Evolutionary conservation across 30 jellyfish, hydroid and myxozoan species (phyloP).

Genomic region (Mastigias papua): DNA sequence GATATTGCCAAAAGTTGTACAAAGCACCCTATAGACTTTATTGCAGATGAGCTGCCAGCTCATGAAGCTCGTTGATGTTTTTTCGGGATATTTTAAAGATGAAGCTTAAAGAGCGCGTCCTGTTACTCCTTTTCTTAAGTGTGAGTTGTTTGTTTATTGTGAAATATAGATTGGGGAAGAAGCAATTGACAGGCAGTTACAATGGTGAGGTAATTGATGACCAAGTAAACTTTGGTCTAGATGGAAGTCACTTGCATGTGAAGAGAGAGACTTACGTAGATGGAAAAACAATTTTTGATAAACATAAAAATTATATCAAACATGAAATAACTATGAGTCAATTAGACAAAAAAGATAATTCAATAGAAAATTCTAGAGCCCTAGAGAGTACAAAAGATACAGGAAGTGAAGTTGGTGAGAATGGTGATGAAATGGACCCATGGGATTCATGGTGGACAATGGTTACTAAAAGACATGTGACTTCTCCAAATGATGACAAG

Average conservation of each 20-base stretch:
- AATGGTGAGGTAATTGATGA: not conserved
- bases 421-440: slow-evolving; percentile 57
- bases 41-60: too few relatives aligned
- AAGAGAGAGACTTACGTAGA: slow-evolving; percentile 4
- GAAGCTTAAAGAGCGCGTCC: slow-evolving; percentile 84
- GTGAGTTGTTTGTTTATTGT: slow-evolving; percentile 35
- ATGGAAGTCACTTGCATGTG: slow-evolving; percentile 19
- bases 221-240: not conserved
- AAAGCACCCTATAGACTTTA: too few relatives aligned
- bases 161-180: slow-evolving; percentile 5
- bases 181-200: not conserved
- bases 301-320: not conserved
- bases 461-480: slow-evolving; percentile 78
- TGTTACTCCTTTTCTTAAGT: slow-evolving; percentile 24
- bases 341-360: not conserved
- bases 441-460: slow-evolving; percentile 96
- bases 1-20: too few relatives aligned
- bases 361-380: not conserved
- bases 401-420: not conserved
- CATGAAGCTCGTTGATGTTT: not conserved
- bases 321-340: not conserved
- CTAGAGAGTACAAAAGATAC: not conserved
- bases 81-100: slow-evolving; percentile 15
- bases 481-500: slow-evolving; percentile 35
- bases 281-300: not conserved